Evolutionary conservation across 2,113 vertebrate species (phyloP).

Genomic region (Gnathochromis pfefferi): DNA sequence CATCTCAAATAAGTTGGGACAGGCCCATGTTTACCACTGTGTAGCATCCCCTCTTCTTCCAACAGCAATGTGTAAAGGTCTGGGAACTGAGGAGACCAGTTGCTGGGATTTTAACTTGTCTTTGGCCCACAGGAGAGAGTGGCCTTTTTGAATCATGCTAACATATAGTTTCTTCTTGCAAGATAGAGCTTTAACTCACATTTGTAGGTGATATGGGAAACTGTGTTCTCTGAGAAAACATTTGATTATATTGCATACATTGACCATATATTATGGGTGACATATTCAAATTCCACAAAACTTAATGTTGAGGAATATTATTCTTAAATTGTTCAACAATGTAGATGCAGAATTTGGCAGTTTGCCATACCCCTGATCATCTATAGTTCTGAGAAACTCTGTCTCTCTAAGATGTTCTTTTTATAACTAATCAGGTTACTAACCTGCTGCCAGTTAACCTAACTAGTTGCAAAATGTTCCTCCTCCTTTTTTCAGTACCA

Average conservation of each 20-base stretch:
- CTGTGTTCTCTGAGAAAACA: not conserved
- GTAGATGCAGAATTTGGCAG: not conserved
- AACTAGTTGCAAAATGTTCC: not conserved
- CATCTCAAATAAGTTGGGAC: not conserved
- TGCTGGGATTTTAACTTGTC: not conserved
- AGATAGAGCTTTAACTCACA: not conserved
- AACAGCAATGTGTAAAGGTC: not conserved
- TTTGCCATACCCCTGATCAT: not conserved
- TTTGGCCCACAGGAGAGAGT: not conserved
- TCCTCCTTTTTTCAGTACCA: not conserved
- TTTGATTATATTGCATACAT: not conserved
- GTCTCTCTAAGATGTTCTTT: not conserved
- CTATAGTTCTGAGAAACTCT: not conserved
- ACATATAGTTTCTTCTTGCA: not conserved
- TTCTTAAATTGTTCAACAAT: not conserved
- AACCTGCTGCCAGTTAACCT: not conserved
- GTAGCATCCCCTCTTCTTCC: not conserved
- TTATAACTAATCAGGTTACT: not conserved
- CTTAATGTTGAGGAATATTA: not conserved
- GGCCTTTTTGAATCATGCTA: not conserved
- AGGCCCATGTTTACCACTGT: not conserved
- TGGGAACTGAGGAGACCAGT: not conserved
- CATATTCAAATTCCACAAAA: not conserved
- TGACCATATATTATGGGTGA: not conserved
- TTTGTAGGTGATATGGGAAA: not conserved